Evolutionary conservation across 2,888 invertebrate species (phyloP), one percentile per base, ranked within the genome.

Genomic region (Tetrapedia diversipes): DNA sequence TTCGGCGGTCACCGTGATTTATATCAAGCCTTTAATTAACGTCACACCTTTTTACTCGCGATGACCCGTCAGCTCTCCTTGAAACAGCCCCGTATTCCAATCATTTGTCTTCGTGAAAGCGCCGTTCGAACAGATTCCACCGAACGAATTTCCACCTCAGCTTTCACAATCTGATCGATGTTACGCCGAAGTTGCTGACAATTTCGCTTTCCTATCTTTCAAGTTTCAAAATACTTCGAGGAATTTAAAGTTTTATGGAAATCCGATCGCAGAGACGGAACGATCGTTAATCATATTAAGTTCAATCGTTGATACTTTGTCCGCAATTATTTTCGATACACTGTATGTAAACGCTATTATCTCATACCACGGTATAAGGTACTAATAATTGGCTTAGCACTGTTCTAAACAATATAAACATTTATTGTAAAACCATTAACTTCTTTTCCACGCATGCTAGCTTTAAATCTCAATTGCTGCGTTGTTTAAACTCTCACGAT

Each of bases 11-110:
- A 10, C 34, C 49, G 59, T 63, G 77, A 71, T 77, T 70, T 64
- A 43, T 57, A 66, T 45, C 59, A 34, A 43, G 59, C 43, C 56
- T 65, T 70, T 78, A 77, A 78, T 78, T 70, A 78, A 77, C 70
- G 53, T 70, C 57, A 29, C 29, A 39, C 45, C 69, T 63, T 56
- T 66, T 76, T 51, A 45, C 34, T 22, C 51, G 34, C 63, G 47
- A 7, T 27, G 37, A 49, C n/a, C 45, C 34, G 60, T 11, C 60
- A 22, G 49, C 10, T n/a, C 24, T 39, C 34, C 53, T 51, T 24
- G 65, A 74, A 73, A 74, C 73, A 70, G 45, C 51, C 10, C 10
- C 59, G 32, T 43, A 22, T 19, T 27, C 24, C 67, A 1, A 60
- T 65, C 49, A n/a, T n/a, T n/a, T 11, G 41, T 75, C 63, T 57